Evolutionary conservation across 2,797 vertebrate genomes (phyloP).

Genomic region (Argentina silus): DNA sequence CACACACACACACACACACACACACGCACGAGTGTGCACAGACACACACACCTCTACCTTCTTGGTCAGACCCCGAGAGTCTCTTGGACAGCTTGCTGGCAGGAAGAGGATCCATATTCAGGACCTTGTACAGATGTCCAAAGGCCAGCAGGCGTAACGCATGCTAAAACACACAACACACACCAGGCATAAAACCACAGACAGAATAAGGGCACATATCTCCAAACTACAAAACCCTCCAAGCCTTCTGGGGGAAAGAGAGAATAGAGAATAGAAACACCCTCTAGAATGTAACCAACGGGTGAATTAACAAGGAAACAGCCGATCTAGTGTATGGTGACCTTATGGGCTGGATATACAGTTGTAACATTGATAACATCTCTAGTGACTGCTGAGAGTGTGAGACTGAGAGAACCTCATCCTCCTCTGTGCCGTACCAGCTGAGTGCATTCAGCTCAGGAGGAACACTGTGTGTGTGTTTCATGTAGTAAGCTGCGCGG

Average conservation of each 20-base stretch:
- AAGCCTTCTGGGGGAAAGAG: constrained; percentile 3
- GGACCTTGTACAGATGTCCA: constrained; percentile 91
- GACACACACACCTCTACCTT: constrained; percentile 78
- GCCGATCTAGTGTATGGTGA: too few species aligned
- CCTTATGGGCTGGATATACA: not conserved
- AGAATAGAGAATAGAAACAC: constrained; percentile 1
- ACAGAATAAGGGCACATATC: constrained; percentile 48
- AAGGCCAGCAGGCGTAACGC: constrained; percentile 90
- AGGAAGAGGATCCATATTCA: constrained; percentile 92
- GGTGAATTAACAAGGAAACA: not conserved
- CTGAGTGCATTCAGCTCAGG: constrained; percentile 3
- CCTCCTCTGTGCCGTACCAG: constrained; percentile 9
- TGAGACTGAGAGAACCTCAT: constrained; percentile 15
- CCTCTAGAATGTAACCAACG: constrained; percentile 36
- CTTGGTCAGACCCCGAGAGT: constrained; percentile 85
- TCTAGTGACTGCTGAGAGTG: not conserved
- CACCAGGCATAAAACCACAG: constrained; percentile 13
- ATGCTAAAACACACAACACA: constrained; percentile 74
- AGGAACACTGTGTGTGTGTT: constrained; percentile 41
- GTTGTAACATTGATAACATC: not conserved
- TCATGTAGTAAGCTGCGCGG: constrained; percentile 12
- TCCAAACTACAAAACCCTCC: constrained; percentile 8
- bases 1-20: constrained; percentile 16
- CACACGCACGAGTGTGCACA: not conserved
- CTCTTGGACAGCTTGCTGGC: constrained; percentile 85